A percentile compares a stretch with the other conserved stretches of the same genome.
phyloP scores from a whole-genome alignment of 2,797 vertebrate species.

The Vireo griseus region DNA sequence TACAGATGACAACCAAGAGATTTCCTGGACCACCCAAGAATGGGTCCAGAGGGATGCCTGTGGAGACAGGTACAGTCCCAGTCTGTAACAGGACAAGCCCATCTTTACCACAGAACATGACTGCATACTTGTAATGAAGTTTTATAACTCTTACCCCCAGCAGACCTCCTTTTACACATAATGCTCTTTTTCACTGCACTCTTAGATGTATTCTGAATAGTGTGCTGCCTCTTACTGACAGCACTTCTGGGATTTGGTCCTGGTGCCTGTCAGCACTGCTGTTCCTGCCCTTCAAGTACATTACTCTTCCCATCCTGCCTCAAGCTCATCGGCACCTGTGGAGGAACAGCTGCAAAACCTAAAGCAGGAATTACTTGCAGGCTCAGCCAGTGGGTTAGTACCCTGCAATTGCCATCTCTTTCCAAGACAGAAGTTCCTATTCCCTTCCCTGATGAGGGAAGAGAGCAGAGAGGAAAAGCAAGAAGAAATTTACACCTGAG shows the following conservation, averaged over 20 bases:
- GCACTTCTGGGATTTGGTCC: not conserved
- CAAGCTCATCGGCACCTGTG: not conserved
- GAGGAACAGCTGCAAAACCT: not conserved
- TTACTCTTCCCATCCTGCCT: not conserved
- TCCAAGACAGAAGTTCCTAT: not conserved
- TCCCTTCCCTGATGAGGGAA: not conserved
- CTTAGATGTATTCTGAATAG: not conserved
- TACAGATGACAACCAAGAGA: not conserved
- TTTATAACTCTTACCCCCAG: accelerated
- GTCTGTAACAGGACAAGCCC: not conserved
- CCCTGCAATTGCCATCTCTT: not conserved
- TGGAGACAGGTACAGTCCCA: not conserved
- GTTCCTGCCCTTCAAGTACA: not conserved
- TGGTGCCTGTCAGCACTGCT: not conserved
- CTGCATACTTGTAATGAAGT: not conserved
- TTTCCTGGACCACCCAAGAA: not conserved
- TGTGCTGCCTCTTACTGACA: not conserved
- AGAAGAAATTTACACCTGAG: not conserved
- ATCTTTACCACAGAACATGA: not conserved
- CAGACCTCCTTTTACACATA: not conserved
- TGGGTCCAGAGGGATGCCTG: accelerated
- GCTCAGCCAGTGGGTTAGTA: not conserved
- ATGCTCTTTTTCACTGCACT: not conserved
- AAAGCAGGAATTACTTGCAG: not conserved
- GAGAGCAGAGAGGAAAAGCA: not conserved